A percentile compares a stretch with the other conserved stretches of the same genome.
These are phyloP conservation scores for Poecile montanus DNA, from an alignment of 2,797 vertebrate genomes.

Conservation along the genomic window DNA sequence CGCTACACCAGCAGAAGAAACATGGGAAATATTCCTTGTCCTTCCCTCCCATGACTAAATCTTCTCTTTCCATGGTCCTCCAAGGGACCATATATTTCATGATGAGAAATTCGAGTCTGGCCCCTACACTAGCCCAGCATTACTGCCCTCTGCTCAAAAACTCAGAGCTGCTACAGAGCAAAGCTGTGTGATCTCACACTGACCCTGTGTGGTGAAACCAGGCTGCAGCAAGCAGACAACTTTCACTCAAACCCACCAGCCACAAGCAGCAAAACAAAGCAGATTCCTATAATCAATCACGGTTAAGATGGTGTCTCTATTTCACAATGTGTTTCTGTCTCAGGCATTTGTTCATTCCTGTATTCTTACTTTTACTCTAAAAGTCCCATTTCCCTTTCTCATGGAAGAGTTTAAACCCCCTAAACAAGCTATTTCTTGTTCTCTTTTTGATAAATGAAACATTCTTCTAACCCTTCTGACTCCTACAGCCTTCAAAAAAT, in stretches of 20 bases:
- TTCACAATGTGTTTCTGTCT: neutral
- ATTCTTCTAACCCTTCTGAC: neutral
- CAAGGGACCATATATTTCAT: accelerated
- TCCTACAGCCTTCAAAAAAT: neutral
- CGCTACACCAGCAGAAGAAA: neutral
- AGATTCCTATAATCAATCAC: neutral
- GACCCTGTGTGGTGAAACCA: neutral
- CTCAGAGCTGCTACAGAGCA: neutral
- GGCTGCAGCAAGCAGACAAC: neutral
- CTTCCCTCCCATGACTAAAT: neutral
- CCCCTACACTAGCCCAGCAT: neutral
- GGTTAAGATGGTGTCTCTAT: neutral
- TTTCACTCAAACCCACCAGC: neutral
- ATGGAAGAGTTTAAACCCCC: no score
- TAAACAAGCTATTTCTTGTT: no score
- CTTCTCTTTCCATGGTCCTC: neutral
- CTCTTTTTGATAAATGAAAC: no score
- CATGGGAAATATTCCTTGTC: neutral
- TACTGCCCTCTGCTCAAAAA: no score
- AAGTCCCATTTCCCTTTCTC: no score
- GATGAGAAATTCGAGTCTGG: neutral
- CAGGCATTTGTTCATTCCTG: neutral
- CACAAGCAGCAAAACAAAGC: neutral
- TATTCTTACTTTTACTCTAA: no score
- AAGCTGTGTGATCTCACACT: neutral